Evolutionary conservation across 2,888 invertebrate species (phyloP).

Genomic region (Lysandra bellargus): DNA sequence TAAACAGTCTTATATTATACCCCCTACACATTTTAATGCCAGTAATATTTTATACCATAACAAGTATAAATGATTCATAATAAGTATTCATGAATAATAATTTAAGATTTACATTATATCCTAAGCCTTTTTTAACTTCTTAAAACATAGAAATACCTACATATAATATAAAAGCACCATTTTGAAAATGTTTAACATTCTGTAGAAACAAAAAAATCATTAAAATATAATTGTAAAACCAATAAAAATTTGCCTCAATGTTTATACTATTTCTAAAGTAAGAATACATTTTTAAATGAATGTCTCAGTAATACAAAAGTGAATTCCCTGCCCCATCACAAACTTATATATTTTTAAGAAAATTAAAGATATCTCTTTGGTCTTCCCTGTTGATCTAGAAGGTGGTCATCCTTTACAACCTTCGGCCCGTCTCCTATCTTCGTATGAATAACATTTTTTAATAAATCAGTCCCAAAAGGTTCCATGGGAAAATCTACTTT

Average conservation of each 20-base stretch:
- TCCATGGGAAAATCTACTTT: slow-evolving; percentile 57
- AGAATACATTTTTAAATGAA: neutral
- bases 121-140: neutral
- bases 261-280: neutral
- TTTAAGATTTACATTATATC: neutral
- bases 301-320: neutral
- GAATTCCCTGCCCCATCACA: neutral
- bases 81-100: neutral
- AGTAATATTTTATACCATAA: neutral
- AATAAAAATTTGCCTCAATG: neutral
- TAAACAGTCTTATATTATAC: neutral
- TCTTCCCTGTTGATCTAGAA: slow-evolving; percentile 56
- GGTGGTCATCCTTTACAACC: slow-evolving; percentile 65
- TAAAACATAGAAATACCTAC: neutral
- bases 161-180: neutral
- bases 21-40: neutral
- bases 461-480: slow-evolving; percentile 73
- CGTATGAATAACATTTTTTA: slow-evolving; percentile 92
- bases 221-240: neutral
- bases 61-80: neutral
- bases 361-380: slow-evolving; percentile 24
- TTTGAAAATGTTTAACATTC: neutral
- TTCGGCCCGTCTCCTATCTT: slow-evolving; percentile 90
- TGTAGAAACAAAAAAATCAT: neutral
- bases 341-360: neutral